Evolutionary conservation across 30 jellyfish, hydroid and myxozoan species (phyloP), one percentile per base, ranked within the genome.

Genomic region (Catostylus mosaicus): DNA sequence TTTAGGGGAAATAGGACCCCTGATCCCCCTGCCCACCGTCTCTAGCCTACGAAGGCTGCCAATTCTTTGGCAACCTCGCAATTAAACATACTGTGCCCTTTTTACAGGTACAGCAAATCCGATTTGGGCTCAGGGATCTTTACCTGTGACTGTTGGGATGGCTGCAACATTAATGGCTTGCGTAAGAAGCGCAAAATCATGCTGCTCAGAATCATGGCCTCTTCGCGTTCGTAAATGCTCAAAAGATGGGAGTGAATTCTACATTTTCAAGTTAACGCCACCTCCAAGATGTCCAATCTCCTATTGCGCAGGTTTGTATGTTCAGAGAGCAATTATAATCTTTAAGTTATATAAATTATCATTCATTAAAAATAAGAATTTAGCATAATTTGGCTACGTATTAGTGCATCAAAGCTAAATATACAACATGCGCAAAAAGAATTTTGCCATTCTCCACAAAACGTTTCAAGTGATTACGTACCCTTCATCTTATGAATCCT

Each of bases 151-250:
- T 11, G 60, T 46, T 46, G 20, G 60, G 20, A 46, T 10, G 20
- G 70, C 9, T 9, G 54, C 8, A 43, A 6, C 54, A 43, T 16
- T 50, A 38, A 73, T 30, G 11, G 84, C 84, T 10, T 73, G 84
- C 18, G 84, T 73, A 11, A 45, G 84, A 51, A 43, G 43, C 29
- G 10, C 7, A 11, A 48, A 29, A 12, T 16, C 27, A 8, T 73
- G 84, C 72, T 73, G 84, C 70, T 48, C 51, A 18, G 54, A 29
- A 10, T 24, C 71, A n/a, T 73, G 84, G 84, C 59, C 71, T 43
- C 26, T 43, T 8, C 47, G 47, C 7, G 72, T 73, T 26, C 48
- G 36, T 5, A 46, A 73, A 14, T 73, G 84, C 52, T 27, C 19
- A 29, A 40, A 18, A 1, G 52, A 29, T 38, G 38, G 31, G 34